phyloP scores from a whole-genome alignment of 2,797 vertebrate species.

The Phrynocephalus forsythii region DNA sequence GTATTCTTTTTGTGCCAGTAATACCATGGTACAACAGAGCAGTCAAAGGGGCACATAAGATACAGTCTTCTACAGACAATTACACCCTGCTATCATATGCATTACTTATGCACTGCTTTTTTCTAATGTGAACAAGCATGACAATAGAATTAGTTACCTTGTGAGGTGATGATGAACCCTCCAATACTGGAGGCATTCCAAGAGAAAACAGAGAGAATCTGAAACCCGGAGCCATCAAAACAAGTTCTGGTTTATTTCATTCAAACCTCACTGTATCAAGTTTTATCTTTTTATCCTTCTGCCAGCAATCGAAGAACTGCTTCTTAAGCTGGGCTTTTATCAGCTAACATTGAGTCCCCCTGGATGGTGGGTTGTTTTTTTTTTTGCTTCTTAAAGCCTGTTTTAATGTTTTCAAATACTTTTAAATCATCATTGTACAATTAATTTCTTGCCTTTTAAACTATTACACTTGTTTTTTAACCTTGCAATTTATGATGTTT shows the following conservation, averaged over 20 bases:
- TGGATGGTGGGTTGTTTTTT: too few species aligned
- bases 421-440: too few species aligned
- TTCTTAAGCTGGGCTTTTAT: too few species aligned
- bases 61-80: not conserved
- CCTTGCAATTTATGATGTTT: too few species aligned
- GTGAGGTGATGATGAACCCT: not conserved
- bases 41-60: not conserved
- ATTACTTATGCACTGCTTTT: not conserved
- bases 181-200: not conserved
- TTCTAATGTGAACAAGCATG: not conserved
- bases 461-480: too few species aligned
- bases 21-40: not conserved
- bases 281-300: too few species aligned
- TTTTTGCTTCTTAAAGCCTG: too few species aligned
- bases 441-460: too few species aligned
- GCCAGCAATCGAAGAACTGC: too few species aligned
- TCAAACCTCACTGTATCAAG: too few species aligned
- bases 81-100: not conserved
- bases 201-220: not conserved
- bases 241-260: not conserved
- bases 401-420: too few species aligned
- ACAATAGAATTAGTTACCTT: not conserved
- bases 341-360: too few species aligned
- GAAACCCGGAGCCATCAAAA: not conserved
- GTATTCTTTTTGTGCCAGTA: not conserved